Percentiles rank a stretch among this genome's conserved stretches.
Evolutionary conservation across 2,797 vertebrate species (phyloP).

Genomic region (Esox lucius): DNA sequence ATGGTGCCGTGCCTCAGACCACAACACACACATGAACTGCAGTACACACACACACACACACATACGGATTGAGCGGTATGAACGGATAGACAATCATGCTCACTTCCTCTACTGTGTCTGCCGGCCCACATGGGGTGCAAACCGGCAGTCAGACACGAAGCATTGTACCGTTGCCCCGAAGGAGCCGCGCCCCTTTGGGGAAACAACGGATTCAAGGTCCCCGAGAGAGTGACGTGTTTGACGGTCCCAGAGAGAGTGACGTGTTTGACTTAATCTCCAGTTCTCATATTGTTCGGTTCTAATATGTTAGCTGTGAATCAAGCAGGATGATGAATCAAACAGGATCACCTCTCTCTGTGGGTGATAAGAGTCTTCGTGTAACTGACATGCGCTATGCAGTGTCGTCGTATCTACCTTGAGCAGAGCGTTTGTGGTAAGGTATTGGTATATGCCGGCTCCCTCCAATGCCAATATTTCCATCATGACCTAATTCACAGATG

Average conservation of each 20-base stretch:
- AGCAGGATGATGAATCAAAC: background rate
- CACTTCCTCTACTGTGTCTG: background rate
- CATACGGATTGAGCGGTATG: no score
- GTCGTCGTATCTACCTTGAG: background rate
- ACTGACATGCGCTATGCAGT: background rate
- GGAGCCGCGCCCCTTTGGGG: no score
- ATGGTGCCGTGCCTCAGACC: constrained; percentile 18
- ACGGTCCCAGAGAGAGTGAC: no score
- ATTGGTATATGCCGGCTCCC: background rate
- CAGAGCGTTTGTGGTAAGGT: background rate
- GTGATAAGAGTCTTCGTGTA: background rate
- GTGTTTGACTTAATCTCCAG: no score
- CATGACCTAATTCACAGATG: background rate
- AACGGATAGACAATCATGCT: no score
- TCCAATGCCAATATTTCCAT: background rate
- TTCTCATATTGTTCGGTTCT: no score
- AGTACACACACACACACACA: background rate
- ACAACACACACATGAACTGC: background rate
- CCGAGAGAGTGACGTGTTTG: no score
- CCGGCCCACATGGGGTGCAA: background rate
- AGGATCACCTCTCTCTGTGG: background rate
- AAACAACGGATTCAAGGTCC: no score
- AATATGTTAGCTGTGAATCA: no score
- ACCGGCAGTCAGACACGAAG: no score
- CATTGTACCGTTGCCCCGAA: no score